Evolutionary conservation across 2,113 vertebrate genomes (phyloP).

Genomic region (Nannobrachium achirus): DNA sequence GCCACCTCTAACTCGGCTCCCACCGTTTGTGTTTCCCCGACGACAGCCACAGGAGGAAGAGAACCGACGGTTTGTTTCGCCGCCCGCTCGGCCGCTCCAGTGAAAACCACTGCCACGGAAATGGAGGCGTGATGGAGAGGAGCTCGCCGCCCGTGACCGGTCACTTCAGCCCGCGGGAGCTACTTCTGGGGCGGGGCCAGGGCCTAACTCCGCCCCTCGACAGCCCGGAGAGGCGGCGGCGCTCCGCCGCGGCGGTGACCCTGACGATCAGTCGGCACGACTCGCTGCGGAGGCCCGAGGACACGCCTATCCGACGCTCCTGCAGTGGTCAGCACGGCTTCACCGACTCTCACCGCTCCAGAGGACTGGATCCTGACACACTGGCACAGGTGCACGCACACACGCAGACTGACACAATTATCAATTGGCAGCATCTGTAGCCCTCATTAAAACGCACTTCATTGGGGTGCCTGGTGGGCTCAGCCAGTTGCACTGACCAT

Average conservation of each 20-base stretch:
- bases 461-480: too few species aligned
- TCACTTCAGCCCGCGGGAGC: conserved; percentile 89
- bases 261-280: conserved; percentile 92
- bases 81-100: conserved; percentile 88
- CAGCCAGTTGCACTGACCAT: too few species aligned
- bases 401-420: not conserved
- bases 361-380: conserved; percentile 87
- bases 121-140: conserved; percentile 83
- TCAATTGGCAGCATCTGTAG: not conserved
- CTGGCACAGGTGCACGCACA: conserved; percentile 86
- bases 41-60: conserved; percentile 87
- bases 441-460: too few species aligned
- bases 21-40: not conserved
- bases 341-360: conserved; percentile 85
- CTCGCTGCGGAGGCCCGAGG: conserved; percentile 90
- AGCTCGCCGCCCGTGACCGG: conserved; percentile 87
- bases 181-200: conserved; percentile 85
- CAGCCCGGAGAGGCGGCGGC: conserved; percentile 89
- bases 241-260: conserved; percentile 86
- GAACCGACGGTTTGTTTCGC: conserved; percentile 84
- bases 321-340: conserved; percentile 91
- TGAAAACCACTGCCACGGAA: conserved; percentile 85
- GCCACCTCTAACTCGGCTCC: not conserved
- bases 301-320: conserved; percentile 92
- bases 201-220: conserved; percentile 83